These are phyloP conservation scores for Prochilodus magdalenae DNA, from an alignment of 2,113 vertebrate genomes.

Conservation along the genomic window DNA sequence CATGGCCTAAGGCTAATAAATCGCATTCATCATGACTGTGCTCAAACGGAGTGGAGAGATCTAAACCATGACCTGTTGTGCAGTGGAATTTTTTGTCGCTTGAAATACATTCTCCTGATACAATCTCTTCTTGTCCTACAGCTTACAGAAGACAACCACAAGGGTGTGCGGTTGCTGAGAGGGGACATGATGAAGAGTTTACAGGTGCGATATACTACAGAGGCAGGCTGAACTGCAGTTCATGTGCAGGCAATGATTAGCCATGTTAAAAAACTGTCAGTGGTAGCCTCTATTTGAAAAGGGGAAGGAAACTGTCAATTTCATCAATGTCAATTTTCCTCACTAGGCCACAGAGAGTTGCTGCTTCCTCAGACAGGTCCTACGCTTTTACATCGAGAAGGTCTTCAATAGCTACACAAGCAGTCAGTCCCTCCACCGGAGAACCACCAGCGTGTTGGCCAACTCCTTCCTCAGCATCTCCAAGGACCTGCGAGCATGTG, in stretches of 20 bases:
- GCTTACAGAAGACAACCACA: conserved; percentile 67
- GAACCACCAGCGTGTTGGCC: conserved; percentile 78
- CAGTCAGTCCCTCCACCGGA: conserved; percentile 62
- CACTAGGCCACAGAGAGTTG: conserved; percentile 81
- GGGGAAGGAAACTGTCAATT: background rate
- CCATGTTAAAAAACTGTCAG: no score
- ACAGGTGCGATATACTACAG: conserved; percentile 63
- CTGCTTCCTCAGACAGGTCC: conserved; percentile 82
- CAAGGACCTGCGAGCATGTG: conserved; percentile 80
- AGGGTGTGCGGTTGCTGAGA: conserved; percentile 67
- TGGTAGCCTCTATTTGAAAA: background rate
- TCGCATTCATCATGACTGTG: background rate
- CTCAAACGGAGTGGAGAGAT: no score
- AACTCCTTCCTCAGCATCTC: conserved; percentile 84
- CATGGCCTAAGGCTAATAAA: background rate
- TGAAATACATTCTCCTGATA: background rate
- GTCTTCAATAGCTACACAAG: conserved; percentile 84
- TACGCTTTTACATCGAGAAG: conserved; percentile 87
- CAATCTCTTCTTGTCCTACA: conserved; percentile 49
- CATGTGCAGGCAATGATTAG: no score
- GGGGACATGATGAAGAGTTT: conserved; percentile 59
- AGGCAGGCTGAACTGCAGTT: no score
- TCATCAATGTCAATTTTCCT: conserved; percentile 17
- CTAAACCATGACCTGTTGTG: background rate
- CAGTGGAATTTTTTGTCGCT: background rate